Percentiles rank a stretch among this genome's conserved stretches.
Conservation (phyloP, 2,113 vertebrate genomes). For the Heteronetta atricapilla region DNA sequence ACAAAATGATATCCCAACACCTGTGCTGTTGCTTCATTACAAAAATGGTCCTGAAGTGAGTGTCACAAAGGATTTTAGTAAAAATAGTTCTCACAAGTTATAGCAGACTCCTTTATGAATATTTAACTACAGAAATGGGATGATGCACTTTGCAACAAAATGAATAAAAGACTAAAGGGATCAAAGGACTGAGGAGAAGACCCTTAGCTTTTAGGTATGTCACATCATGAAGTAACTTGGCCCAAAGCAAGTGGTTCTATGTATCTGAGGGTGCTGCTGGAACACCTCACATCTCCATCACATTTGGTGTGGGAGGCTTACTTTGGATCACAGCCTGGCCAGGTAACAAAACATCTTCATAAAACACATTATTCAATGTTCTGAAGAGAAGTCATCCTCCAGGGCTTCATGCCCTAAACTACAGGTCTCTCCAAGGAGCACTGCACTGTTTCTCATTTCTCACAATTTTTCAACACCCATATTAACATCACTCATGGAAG, state of each 20-base stretch:
- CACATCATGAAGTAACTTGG: not conserved
- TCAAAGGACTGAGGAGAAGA: not conserved
- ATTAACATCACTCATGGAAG: not conserved
- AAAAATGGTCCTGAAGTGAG: accelerated
- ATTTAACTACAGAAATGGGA: not conserved
- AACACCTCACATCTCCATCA: accelerated
- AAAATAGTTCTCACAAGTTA: not conserved
- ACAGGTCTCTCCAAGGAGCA: not conserved
- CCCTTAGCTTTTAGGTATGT: not conserved
- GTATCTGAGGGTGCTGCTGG: not conserved
- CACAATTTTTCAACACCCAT: not conserved
- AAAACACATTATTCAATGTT: not conserved
- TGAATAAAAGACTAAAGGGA: not conserved
- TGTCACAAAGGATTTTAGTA: not conserved
- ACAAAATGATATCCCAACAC: not conserved
- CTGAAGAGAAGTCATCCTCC: not conserved
- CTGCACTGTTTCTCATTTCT: not conserved
- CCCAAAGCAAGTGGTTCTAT: not conserved
- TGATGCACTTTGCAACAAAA: not conserved
- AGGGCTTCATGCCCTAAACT: not conserved
- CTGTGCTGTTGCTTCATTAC: not conserved
- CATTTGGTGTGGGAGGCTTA: not conserved
- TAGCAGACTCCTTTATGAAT: not conserved
- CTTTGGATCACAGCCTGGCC: not conserved
- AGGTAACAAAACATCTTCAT: not conserved